phyloP scores from a whole-genome alignment of 2,888 invertebrate genomes.

The Rotaria socialis region DNA sequence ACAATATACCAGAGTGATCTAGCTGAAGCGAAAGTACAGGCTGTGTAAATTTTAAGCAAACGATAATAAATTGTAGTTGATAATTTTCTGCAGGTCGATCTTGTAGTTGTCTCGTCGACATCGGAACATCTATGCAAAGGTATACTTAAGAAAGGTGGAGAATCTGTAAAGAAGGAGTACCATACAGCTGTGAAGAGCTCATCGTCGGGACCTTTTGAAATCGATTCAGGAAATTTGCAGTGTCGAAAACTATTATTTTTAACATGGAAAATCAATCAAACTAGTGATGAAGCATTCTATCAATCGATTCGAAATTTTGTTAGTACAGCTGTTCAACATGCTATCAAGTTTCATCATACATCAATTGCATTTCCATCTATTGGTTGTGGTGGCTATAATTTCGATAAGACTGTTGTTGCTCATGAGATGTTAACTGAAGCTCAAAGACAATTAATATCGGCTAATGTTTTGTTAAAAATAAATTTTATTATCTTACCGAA shows the following conservation, averaged over 20 bases:
- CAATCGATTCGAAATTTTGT: slow-evolving; percentile 10
- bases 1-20: background rate
- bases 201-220: background rate
- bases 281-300: background rate
- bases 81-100: background rate
- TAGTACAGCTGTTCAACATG: background rate
- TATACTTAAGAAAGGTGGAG: background rate
- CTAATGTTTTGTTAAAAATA: background rate
- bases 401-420: background rate
- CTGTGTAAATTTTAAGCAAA: too few species aligned
- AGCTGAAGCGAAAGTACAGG: background rate
- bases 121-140: background rate
- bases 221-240: background rate
- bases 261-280: background rate
- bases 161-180: background rate
- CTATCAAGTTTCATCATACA: background rate
- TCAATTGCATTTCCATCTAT: background rate
- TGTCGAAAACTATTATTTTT: background rate
- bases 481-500: background rate
- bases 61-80: background rate
- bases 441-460: background rate
- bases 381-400: background rate
- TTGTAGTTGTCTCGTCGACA: background rate
- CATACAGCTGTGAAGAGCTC: background rate
- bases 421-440: slow-evolving; percentile 1